Percentiles rank a stretch among this genome's conserved stretches.
Evolutionary conservation across 2,797 vertebrate species (phyloP).

Genomic region (Mormyrus hasselquistii): DNA sequence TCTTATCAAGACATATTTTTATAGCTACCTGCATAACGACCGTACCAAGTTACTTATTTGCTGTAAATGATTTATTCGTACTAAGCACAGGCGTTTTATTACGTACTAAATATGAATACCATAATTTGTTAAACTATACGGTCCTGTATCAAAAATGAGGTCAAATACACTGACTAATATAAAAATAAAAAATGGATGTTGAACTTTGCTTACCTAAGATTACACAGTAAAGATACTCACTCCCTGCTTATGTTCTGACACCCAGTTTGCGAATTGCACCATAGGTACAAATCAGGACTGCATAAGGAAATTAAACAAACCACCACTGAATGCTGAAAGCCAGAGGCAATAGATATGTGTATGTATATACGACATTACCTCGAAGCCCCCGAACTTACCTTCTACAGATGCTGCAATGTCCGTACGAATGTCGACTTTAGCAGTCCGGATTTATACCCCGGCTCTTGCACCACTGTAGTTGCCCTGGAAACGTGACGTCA

Average conservation of each 20-base stretch:
- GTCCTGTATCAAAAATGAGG: neutral
- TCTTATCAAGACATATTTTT: neutral
- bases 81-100: neutral
- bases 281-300: conserved; percentile 76
- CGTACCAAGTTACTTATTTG: neutral
- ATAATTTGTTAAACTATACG: neutral
- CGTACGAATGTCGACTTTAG: conserved; percentile 24
- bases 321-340: conserved; percentile 74
- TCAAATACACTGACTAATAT: neutral
- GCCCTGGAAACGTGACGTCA: conserved; percentile 46
- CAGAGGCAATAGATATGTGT: neutral
- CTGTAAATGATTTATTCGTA: neutral
- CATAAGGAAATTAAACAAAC: conserved; percentile 74
- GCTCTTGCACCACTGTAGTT: conserved; percentile 35
- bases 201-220: neutral
- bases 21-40: neutral
- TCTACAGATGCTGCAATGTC: conserved; percentile 42
- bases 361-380: neutral
- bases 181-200: neutral
- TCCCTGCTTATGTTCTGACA: conserved; percentile 73
- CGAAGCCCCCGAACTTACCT: conserved; percentile 21
- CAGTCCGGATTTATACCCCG: conserved; percentile 37
- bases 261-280: conserved; percentile 79
- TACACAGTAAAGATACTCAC: conserved; percentile 51
- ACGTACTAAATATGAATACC: neutral